Conservation (phyloP, 2,888 invertebrate species). For the Mythimna lalbum region DNA sequence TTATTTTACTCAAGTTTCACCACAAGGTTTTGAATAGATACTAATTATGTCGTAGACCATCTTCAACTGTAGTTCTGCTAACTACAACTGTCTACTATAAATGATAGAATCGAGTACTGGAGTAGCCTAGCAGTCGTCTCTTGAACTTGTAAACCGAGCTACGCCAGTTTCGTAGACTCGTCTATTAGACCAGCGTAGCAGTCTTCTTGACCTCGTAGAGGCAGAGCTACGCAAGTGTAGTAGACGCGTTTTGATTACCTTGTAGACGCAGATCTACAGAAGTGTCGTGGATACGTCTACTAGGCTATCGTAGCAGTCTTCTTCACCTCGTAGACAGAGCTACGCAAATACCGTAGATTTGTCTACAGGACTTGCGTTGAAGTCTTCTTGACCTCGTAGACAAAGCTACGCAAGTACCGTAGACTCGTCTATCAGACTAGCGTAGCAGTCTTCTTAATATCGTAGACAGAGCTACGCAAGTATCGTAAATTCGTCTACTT, state of each 20-base stretch:
- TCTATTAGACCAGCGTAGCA: neutral
- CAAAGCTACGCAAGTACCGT: too few relatives aligned
- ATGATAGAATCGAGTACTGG: too few relatives aligned
- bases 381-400: too few relatives aligned
- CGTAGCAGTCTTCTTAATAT: neutral
- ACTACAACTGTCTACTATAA: neutral
- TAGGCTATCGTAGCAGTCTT: too few relatives aligned
- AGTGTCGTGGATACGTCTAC: neutral
- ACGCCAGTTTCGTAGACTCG: too few relatives aligned
- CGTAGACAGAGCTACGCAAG: neutral
- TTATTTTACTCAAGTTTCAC: neutral
- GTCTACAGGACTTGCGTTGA: too few relatives aligned
- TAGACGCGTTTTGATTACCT: neutral
- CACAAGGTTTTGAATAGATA: neutral
- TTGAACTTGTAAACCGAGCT: too few relatives aligned
- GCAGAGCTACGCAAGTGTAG: neutral
- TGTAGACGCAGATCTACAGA: neutral
- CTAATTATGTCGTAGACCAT: neutral
- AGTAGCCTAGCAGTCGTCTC: too few relatives aligned
- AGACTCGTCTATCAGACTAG: neutral
- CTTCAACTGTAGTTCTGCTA: too few relatives aligned
- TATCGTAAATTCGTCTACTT: neutral
- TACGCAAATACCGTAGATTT: too few relatives aligned
- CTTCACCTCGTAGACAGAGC: neutral
- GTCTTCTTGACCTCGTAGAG: neutral